A percentile compares a stretch with the other conserved stretches of the same genome.
Evolutionary conservation across 2,888 invertebrate genomes (phyloP).

Genomic region (Endotricha flammealis): DNA sequence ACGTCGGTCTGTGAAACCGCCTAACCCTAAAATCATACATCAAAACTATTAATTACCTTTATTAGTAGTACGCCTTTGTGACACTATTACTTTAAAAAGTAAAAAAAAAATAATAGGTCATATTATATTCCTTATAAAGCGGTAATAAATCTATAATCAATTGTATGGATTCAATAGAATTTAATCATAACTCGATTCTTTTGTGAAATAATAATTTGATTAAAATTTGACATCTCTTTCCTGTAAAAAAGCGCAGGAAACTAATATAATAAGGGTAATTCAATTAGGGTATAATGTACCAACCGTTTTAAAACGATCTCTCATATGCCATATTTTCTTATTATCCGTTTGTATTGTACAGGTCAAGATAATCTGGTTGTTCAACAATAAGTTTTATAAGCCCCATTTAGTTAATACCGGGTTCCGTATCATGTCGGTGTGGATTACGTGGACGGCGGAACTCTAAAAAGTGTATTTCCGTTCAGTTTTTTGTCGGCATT

Average conservation of each 20-base stretch:
- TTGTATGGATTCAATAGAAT: slow-evolving; percentile 13
- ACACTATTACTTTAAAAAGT: too few species aligned
- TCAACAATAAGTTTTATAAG: background rate
- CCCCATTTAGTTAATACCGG: slow-evolving; percentile 36
- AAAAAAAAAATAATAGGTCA: too few species aligned
- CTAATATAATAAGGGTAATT: slow-evolving; percentile 19
- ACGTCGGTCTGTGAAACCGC: too few species aligned
- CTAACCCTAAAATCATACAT: too few species aligned
- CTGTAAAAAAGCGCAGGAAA: slow-evolving; percentile 19
- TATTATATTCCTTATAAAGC: slow-evolving; percentile 12
- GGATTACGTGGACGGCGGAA: slow-evolving; percentile 49
- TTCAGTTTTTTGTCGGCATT: slow-evolving; percentile 11
- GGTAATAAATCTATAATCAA: slow-evolving; percentile 10
- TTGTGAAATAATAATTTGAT: slow-evolving; percentile 25
- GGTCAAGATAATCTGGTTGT: background rate
- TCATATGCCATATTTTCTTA: background rate
- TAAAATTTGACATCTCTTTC: slow-evolving; percentile 26
- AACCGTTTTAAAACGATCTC: slow-evolving; percentile 8
- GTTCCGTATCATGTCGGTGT: slow-evolving; percentile 62
- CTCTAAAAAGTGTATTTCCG: slow-evolving; percentile 61
- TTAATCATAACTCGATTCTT: slow-evolving; percentile 24
- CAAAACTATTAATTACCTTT: too few species aligned
- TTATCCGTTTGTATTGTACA: slow-evolving; percentile 1
- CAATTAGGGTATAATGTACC: slow-evolving; percentile 17
- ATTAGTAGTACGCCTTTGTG: too few species aligned